Evolutionary conservation across 2,888 invertebrate genomes (phyloP).

Genomic region (Drosophila nr. perissopoda): DNA sequence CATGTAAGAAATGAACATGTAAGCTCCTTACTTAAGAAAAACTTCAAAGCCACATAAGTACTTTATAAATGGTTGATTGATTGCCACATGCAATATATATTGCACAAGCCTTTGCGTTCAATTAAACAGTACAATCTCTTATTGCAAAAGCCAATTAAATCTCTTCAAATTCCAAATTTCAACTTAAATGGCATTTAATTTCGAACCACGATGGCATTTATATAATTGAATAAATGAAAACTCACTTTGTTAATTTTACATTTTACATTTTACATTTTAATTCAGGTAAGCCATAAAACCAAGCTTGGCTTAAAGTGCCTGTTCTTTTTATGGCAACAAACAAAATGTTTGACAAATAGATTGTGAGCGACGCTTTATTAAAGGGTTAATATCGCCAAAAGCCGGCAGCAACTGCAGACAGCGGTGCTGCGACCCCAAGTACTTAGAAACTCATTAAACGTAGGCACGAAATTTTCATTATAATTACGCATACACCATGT

Average conservation of each 20-base stretch:
- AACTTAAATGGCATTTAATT: neutral
- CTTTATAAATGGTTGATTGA: neutral
- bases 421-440: conserved; percentile 27
- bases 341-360: conserved; percentile 51
- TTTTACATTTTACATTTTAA: neutral
- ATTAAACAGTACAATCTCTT: neutral
- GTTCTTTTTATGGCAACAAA: conserved; percentile 9
- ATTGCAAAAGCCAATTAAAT: neutral
- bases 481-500: conserved; percentile 69
- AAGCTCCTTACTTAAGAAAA: neutral
- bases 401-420: conserved; percentile 11
- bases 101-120: neutral
- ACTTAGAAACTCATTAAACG: conserved; percentile 65
- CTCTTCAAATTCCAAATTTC: too few relatives aligned
- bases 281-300: neutral
- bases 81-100: neutral
- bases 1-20: neutral
- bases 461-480: conserved; percentile 67
- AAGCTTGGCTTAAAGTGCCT: neutral
- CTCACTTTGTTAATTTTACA: neutral
- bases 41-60: neutral
- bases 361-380: conserved; percentile 36
- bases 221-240: neutral
- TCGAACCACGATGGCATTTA: too few relatives aligned
- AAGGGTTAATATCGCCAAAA: conserved; percentile 53